A percentile compares a stretch with the other conserved stretches of the same genome.
Evolutionary conservation across 2,888 invertebrate species (phyloP).

Genomic region (Xanthorhoe spadicearia): DNA sequence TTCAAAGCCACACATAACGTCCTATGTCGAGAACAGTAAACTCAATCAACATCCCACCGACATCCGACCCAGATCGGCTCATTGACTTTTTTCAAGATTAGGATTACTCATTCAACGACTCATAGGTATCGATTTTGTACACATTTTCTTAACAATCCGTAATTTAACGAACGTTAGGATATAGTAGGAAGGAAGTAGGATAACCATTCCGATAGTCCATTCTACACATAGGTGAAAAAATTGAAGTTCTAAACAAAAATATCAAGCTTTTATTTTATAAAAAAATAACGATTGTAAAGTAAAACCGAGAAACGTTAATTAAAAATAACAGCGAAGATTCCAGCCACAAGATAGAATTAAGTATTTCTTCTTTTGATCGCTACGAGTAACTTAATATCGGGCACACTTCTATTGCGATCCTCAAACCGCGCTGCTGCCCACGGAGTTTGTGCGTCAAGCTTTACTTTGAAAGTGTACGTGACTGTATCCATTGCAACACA

Average conservation of each 20-base stretch:
- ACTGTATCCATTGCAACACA: too few relatives aligned
- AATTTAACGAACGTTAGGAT: too few relatives aligned
- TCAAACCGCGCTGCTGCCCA: not conserved
- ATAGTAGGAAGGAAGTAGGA: too few relatives aligned
- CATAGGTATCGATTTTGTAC: slow-evolving; percentile 15
- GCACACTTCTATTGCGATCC: not conserved
- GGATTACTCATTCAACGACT: slow-evolving; percentile 14
- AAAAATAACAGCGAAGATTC: slow-evolving; percentile 4
- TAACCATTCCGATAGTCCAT: too few relatives aligned
- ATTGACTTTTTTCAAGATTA: slow-evolving; percentile 40
- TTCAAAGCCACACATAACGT: slow-evolving; percentile 39
- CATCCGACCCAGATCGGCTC: slow-evolving; percentile 43
- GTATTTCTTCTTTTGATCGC: not conserved
- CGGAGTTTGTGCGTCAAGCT: too few relatives aligned
- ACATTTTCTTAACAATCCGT: not conserved
- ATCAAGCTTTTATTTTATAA: too few relatives aligned
- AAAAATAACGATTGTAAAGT: too few relatives aligned
- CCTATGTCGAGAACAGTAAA: slow-evolving; percentile 57
- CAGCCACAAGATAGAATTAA: not conserved
- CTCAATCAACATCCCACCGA: slow-evolving; percentile 59
- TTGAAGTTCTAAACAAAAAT: too few relatives aligned
- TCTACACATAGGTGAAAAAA: too few relatives aligned
- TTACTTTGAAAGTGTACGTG: too few relatives aligned
- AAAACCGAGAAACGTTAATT: not conserved
- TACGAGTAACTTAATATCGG: not conserved